A percentile compares a stretch with the other conserved stretches of the same genome.
These are phyloP conservation scores for Hycleus cichorii DNA, from an alignment of 1,140 invertebrate species.

Conservation along the genomic window DNA sequence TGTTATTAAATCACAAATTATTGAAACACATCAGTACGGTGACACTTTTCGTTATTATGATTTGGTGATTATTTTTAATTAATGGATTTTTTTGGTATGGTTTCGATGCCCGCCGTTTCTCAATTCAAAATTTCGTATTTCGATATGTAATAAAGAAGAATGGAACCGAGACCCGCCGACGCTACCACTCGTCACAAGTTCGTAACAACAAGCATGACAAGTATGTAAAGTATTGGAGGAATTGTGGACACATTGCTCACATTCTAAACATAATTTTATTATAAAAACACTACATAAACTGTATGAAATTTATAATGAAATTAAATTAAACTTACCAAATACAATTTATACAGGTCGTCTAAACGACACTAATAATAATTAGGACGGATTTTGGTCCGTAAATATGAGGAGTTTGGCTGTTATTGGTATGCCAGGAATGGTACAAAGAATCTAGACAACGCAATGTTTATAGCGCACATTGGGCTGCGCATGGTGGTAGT, in stretches of 20 bases:
- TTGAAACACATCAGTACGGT: no score
- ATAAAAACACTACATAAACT: constrained; percentile 45
- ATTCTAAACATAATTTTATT: constrained; percentile 55
- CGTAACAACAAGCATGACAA: constrained; percentile 56
- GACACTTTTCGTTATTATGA: no score
- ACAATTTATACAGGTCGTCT: constrained; percentile 51
- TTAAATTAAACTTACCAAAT: constrained; percentile 56
- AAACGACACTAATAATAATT: constrained; percentile 48
- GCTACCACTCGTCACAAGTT: constrained; percentile 34
- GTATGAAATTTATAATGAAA: constrained; percentile 49
- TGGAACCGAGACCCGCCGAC: constrained; percentile 28
- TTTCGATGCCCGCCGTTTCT: no score
- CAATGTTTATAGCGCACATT: constrained; percentile 71
- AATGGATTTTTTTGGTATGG: no score
- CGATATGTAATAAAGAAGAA: no score
- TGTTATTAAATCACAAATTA: no score
- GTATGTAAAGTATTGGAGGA: constrained; percentile 73
- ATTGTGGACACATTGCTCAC: constrained; percentile 64
- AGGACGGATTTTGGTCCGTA: constrained; percentile 62
- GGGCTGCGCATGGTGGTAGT: constrained; percentile 62
- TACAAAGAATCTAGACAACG: constrained; percentile 92
- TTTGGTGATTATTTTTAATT: no score
- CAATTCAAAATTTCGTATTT: no score
- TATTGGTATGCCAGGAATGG: constrained; percentile 90
- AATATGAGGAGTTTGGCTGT: constrained; percentile 72